These are phyloP conservation scores for Pteropus rufus DNA, from an alignment of 2,797 vertebrate genomes.

Conservation along the genomic window DNA sequence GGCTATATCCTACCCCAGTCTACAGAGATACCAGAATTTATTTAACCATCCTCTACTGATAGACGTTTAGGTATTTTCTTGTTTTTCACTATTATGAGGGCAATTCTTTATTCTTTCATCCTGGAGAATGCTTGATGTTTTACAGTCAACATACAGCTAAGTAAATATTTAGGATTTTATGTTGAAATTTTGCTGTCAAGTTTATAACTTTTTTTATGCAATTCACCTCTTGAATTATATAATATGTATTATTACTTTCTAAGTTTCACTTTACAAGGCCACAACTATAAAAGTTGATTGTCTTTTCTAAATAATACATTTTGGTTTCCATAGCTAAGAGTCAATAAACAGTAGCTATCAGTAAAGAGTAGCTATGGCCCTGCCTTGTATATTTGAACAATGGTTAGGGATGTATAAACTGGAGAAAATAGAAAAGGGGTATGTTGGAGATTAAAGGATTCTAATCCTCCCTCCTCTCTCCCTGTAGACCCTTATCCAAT, in stretches of 20 bases:
- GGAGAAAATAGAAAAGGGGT: neutral
- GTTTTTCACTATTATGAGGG: neutral
- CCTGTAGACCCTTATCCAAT: neutral
- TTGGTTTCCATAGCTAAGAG: neutral
- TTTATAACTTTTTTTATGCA: slow-evolving; percentile 9
- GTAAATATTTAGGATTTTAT: slow-evolving; percentile 59
- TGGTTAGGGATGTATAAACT: neutral
- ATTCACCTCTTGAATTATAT: slow-evolving; percentile 28
- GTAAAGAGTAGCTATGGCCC: neutral
- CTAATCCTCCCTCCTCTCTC: neutral
- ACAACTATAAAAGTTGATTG: neutral
- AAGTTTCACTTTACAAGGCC: slow-evolving; percentile 21
- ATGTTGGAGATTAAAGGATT: neutral
- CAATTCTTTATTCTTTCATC: slow-evolving; percentile 36
- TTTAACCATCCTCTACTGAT: neutral
- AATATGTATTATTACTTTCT: neutral
- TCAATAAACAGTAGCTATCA: neutral
- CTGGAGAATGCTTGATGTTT: neutral
- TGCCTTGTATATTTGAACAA: neutral
- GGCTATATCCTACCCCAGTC: neutral
- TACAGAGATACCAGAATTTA: neutral
- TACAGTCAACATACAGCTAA: neutral
- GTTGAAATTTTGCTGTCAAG: slow-evolving; percentile 18
- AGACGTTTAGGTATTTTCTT: neutral
- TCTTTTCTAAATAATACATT: neutral